These are phyloP conservation scores for Leptothorax acervorum DNA, from an alignment of 2,888 invertebrate genomes.

Conservation along the genomic window DNA sequence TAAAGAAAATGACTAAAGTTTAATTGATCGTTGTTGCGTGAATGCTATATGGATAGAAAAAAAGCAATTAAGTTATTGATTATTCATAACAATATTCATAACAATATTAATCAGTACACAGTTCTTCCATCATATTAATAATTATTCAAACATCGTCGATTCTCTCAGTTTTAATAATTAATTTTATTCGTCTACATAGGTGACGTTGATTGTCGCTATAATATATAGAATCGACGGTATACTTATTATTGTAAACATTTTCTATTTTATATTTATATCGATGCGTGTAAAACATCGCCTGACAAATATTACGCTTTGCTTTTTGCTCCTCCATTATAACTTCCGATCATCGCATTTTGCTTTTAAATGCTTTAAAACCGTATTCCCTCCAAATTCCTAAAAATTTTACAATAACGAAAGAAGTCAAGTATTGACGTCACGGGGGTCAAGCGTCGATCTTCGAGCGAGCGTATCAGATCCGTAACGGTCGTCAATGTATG, in stretches of 20 bases:
- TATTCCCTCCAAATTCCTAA: neutral
- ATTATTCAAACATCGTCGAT: neutral
- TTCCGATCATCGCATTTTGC: neutral
- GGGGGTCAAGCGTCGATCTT: neutral
- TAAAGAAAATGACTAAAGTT: neutral
- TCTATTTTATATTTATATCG: neutral
- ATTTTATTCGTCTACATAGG: no score
- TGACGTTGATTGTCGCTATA: neutral
- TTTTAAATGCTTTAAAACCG: neutral
- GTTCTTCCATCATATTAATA: neutral
- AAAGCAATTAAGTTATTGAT: conserved; percentile 1
- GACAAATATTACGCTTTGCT: neutral
- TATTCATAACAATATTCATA: conserved; percentile 13
- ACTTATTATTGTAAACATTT: neutral
- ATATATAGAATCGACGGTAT: neutral
- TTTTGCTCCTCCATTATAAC: neutral
- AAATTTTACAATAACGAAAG: neutral
- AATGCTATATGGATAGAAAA: neutral
- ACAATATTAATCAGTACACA: neutral
- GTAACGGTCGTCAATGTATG: neutral
- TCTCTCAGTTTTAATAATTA: conserved; percentile 14
- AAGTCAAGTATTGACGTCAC: conserved; percentile 7
- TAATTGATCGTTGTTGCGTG: neutral
- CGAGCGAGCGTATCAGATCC: neutral
- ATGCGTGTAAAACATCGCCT: neutral